Conservation (phyloP, 2,797 vertebrate genomes). For the Pipistrellus pipistrellus region DNA sequence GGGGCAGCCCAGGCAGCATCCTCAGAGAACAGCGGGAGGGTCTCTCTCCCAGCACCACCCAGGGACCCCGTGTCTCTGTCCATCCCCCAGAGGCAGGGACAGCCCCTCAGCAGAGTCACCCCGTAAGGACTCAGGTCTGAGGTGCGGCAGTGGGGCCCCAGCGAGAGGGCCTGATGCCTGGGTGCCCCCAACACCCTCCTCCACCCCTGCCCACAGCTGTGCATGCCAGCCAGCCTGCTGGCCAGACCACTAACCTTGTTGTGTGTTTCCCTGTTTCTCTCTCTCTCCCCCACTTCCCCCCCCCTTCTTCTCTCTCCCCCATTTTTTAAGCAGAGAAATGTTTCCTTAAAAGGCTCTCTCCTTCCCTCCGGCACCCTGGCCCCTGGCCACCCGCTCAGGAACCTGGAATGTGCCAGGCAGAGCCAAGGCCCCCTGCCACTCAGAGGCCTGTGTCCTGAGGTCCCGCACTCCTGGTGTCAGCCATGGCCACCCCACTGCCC, state of each 20-base stretch:
- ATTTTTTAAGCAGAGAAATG: conserved; percentile 79
- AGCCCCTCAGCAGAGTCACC: neutral
- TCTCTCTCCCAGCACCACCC: neutral
- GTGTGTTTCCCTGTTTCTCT: conserved; percentile 65
- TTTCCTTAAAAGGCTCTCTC: conserved; percentile 86
- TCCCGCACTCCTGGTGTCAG: neutral
- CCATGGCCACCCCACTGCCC: neutral
- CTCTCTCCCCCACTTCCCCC: neutral
- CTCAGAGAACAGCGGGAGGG: neutral
- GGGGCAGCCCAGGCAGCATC: neutral
- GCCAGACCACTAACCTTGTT: conserved; percentile 73
- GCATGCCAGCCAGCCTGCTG: conserved; percentile 55
- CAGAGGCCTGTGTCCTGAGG: neutral
- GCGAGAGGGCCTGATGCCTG: neutral
- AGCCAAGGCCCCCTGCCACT: conserved; percentile 60
- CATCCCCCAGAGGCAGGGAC: neutral
- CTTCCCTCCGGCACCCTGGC: conserved; percentile 84
- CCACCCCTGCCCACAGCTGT: neutral
- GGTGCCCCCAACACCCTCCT: conserved; percentile 39
- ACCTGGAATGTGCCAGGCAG: conserved; percentile 81
- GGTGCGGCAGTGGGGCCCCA: no score
- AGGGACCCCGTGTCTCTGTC: neutral
- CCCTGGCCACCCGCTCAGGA: conserved; percentile 82
- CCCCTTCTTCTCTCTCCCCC: neutral
- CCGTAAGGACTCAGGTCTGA: neutral